Base-by-base conservation (phyloP, 2,888 invertebrate species). In the Orchestes rusci region DNA sequence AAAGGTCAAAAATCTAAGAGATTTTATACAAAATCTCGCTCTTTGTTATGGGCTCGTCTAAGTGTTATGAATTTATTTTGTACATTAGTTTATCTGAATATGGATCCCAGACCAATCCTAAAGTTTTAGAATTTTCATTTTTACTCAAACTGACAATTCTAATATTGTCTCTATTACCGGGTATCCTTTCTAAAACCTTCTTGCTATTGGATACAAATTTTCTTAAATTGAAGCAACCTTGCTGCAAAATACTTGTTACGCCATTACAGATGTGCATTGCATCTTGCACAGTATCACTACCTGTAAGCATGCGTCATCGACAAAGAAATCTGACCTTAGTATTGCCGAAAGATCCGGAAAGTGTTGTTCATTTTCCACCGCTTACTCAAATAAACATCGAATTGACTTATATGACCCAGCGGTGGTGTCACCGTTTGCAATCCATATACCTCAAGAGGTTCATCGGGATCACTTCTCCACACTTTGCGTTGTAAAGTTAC, bases 351-450 rank as follows among this genome's bases (percentile, higher is more conserved):
- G 16, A 3, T 12, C 36, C 3, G 38, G 38, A 23, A 13, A 16
- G 8, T 4, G 3, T 12, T 27, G 3, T 28, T 10, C 2, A 28
- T 27, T 28, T 13, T 28, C 29, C n/a, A 8, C n/a, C 13, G 38
- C 29, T 12, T 29, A 5, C 10, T 40, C 28, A 17, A 39, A 8
- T 12, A 52, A 16, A 20, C 32, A 33, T 7, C 45, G 30, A 3
- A 44, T 42, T 1, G 52, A 43, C 16, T 51, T 10, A 39, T 43
- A 53, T 3, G 43, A 40, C 1, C 48, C 48, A 18, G 44, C 29
- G 3, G 43, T 30, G 8, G 47, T 46, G 50, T 51, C 3, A 53
- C 39, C 2, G 39, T 39, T 13, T 30, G 20, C 16, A 39, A 12
- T 17, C 29, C 29, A n/a, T 30, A 39, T 2, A 15, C 17, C 13